Conservation (phyloP, 1,140 invertebrate species). For the Hycleus phaleratus region DNA sequence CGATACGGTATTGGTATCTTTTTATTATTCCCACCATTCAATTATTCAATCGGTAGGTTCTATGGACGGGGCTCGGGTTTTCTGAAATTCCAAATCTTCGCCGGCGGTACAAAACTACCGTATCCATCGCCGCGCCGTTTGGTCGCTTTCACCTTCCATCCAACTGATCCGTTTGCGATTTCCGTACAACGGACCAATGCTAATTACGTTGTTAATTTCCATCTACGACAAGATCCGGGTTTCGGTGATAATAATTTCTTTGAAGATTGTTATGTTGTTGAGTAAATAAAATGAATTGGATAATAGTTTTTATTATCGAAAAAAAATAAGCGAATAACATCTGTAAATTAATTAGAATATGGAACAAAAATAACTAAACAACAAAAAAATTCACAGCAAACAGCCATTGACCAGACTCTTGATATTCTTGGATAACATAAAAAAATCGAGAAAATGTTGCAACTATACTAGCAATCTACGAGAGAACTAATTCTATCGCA, state of each 20-base stretch:
- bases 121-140: constrained; percentile 62
- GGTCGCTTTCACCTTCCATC: constrained; percentile 98
- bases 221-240: constrained; percentile 51
- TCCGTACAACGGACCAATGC: constrained; percentile 91
- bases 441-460: too few species aligned
- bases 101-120: constrained; percentile 57
- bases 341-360: too few species aligned
- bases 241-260: constrained; percentile 5
- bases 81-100: constrained; percentile 83
- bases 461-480: too few species aligned
- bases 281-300: too few species aligned
- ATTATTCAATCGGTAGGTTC: constrained; percentile 56
- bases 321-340: too few species aligned
- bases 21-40: not conserved
- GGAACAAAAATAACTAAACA: too few species aligned
- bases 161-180: constrained; percentile 91
- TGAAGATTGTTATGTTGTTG: constrained; percentile 8
- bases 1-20: constrained; percentile 61
- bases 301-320: too few species aligned
- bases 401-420: too few species aligned
- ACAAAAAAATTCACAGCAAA: too few species aligned
- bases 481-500: too few species aligned
- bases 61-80: constrained; percentile 83
- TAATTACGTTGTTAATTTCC: constrained; percentile 96
- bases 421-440: too few species aligned